Percentiles rank a stretch among this genome's conserved stretches.
Evolutionary conservation across 2,797 vertebrate genomes (phyloP).

Genomic region (Pipistrellus pygmaeus): DNA sequence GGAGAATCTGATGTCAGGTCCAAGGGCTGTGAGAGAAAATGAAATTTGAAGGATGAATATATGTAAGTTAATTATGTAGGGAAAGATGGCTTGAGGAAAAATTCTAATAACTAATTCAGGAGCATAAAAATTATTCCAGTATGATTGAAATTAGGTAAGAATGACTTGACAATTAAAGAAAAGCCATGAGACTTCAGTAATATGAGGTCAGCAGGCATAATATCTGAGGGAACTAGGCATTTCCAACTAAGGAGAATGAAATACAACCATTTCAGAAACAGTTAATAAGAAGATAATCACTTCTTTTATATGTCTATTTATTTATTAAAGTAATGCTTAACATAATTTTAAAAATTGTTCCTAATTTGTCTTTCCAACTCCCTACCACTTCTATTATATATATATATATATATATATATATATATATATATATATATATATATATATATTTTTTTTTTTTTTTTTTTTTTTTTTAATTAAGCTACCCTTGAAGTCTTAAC

Average conservation of each 20-base stretch:
- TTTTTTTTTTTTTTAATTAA: background rate
- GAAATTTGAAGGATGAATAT: slow-evolving; percentile 16
- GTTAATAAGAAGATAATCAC: background rate
- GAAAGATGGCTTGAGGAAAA: slow-evolving; percentile 13
- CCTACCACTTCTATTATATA: background rate
- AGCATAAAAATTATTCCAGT: slow-evolving; percentile 51
- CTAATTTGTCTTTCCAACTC: background rate
- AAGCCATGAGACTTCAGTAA: background rate
- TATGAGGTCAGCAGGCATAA: slow-evolving; percentile 10
- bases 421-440: background rate
- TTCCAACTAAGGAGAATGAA: background rate
- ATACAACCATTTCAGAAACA: slow-evolving; percentile 1
- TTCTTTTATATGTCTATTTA: background rate
- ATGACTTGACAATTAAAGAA: slow-evolving; percentile 26
- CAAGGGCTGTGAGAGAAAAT: background rate
- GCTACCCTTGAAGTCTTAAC: background rate
- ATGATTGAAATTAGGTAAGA: slow-evolving; percentile 49
- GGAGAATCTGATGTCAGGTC: background rate
- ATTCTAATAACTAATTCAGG: slow-evolving; percentile 29
- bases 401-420: background rate
- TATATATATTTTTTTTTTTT: too few relatives aligned
- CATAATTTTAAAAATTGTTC: background rate
- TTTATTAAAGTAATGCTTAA: slow-evolving; percentile 27
- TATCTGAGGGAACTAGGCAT: background rate
- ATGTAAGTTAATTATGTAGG: slow-evolving; percentile 18